Evolutionary conservation across 64 coral and sea anemone genomes (phyloP), one percentile per base, ranked within the genome.

Genomic region (Montipora sp.): DNA sequence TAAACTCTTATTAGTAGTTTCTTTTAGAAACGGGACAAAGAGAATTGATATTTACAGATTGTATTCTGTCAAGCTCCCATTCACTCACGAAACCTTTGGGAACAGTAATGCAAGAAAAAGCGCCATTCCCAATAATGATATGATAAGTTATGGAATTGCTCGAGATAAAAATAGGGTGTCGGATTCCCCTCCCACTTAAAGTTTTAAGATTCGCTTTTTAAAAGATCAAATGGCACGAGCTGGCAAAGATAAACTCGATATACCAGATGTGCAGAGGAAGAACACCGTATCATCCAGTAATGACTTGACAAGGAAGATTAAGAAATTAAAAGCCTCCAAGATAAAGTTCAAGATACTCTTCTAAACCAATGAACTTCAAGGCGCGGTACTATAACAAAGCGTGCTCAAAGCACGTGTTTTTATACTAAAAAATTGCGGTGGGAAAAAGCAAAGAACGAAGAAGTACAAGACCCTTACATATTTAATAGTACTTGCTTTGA

Each of bases 81-180:
- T 36, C 36, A 2, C 36, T 36, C 36, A 36, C 36, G 36, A 36
- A 36, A 36, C 36, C 36, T 36, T 36, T 36, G 36, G 36, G 36
- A 36, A 36, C 36, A 36, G 36, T 2, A 36, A 0, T 22, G 23
- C 63, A 21, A 15, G 44, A 61, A 15, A 27, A 68, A 47, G 47
- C 8, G 16, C 80, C 65, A 14, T 67, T 9, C 36, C 65, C 80
- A 61, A 46, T 68, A 47, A 67, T 21, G 16, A 83, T 67, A 65
- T 83, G 80, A 46, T 83, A 47, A 83, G 67, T 83, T 83, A 67
- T 67, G 59, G 59, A 48, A 67, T 83, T 83, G 67, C 47, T 65
- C 80, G 47, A 4, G 43, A 13, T 7, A 47, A 18, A 51, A 57
- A 22, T 36, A 60, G 15, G 65, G 65, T 85, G 47, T 85, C 82